Evolutionary conservation across 2,888 invertebrate genomes (phyloP), one percentile per base, ranked within the genome.

Genomic region (Drosophila antonietae): DNA sequence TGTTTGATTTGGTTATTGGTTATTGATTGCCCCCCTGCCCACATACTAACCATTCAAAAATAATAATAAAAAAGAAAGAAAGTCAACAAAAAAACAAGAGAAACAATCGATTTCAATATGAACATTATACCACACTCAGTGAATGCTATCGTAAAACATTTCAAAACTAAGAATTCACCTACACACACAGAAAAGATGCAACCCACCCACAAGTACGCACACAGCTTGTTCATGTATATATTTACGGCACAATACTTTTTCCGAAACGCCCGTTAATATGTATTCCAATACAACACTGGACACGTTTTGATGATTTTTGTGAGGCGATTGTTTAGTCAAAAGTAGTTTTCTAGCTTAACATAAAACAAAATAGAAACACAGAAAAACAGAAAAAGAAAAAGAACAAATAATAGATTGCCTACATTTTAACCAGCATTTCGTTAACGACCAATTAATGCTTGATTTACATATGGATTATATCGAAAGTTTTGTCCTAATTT

Each of bases 241-340:
- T n/a, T 51, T 51, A 31, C 20, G 12, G 23, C 23, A 56, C 37
- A 20, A 20, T 18, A 68, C 8, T 41, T 12, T 15, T 53, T 31
- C 12, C 37, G 2, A 49, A 46, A 23, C 23, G 15, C 31, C 44
- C 28, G 53, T 52, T 65, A 31, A 43, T 60, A 49, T 69, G 37
- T 35, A 37, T 57, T 39, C 35, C 18, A 52, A 69, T 58, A 52
- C 61, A 64, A 75, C 68, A 70, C 77, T 66, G 59, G 53, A 70
- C 64, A 60, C 51, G 76, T 81, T 89, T 92, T 91, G 91, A 92
- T 92, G 93, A 93, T 92, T 92, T 92, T 93, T 92, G 93, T 92
- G 92, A 87, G 89, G 88, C 88, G 65, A 66, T 85, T 82, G 73
- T 84, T 74, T 84, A 73, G 78, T 83, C 81, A 83, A 76, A 80